Evolutionary conservation across 2,888 invertebrate species (phyloP), one percentile per base, ranked within the genome.

Genomic region (Hydrotaea diabolus): DNA sequence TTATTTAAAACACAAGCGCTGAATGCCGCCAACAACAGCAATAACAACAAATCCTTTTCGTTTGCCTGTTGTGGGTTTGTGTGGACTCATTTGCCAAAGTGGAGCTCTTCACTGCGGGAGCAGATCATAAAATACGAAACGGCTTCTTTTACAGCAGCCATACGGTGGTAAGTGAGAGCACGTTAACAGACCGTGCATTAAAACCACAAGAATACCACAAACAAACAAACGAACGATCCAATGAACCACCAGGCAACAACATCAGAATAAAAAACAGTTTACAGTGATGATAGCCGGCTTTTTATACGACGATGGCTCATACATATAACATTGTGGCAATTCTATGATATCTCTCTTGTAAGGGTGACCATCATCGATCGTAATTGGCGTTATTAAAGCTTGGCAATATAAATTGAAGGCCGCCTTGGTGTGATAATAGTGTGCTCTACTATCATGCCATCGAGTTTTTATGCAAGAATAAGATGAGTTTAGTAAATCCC

Each of bases 111-210:
- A 81, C 83, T 78, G 86, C 83, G 80, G 86, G 83, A 83, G 86
- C 86, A 80, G 82, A 74, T 86, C 79, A 86, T 86, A 84, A 86
- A 86, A 82, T 77, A 80, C 77, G 73, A 72, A 83, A 84, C 86
- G 84, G 86, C 86, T 86, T 84, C 86, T 86, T 86, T 84, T 84
- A 81, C 80, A 83, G 83, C 83, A 81, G 85, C 78, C 85, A 81
- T 77, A 76, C 80, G 78, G 83, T 85, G 80, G 83, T 85, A 85
- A 85, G 85, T 85, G 85, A 82, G 85, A 85, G 79, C 77, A 85
- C 85, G 82, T 85, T 85, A 85, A 85, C 82, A 82, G 79, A 82
- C 79, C 76, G 74, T 83, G 80, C 43, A 81, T 83, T 83, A 85
- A 82, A 69, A 79, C 62, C 71, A 46, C 31, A 66, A 76, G 76